Evolutionary conservation across 2,797 vertebrate genomes (phyloP).

Genomic region (Aldrovandia affinis): DNA sequence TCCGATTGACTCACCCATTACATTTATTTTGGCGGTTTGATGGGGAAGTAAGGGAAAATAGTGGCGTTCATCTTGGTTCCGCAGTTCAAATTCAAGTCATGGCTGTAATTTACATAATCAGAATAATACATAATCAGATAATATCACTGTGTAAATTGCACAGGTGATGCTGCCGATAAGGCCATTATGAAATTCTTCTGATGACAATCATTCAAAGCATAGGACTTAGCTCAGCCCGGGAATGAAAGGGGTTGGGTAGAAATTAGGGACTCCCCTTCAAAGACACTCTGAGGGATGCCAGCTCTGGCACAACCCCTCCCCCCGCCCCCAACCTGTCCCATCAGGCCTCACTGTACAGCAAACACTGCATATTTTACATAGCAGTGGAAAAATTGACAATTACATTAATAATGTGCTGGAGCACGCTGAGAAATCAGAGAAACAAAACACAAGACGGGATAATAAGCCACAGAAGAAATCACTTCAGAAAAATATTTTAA

Average conservation of each 20-base stretch:
- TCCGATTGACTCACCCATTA: background rate
- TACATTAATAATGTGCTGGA: constrained; percentile 15
- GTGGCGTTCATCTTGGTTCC: background rate
- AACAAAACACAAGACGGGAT: constrained; percentile 10
- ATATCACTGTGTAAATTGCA: background rate
- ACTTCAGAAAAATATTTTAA: constrained; percentile 18
- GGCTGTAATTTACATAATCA: background rate
- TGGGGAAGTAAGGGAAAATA: background rate
- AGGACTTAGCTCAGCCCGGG: background rate
- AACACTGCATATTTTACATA: constrained; percentile 15
- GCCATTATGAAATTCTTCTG: background rate
- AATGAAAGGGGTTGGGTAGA: background rate
- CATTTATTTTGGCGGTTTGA: background rate
- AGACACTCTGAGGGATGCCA: background rate
- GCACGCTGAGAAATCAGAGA: constrained; percentile 14
- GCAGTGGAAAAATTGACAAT: background rate
- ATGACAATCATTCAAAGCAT: background rate
- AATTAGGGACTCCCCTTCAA: background rate
- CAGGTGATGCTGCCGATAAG: background rate
- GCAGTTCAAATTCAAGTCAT: background rate
- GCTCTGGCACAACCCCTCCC: background rate
- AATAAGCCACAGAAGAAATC: constrained; percentile 17
- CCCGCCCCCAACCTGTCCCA: background rate
- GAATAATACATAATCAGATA: background rate
- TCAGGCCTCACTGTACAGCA: background rate